These are phyloP conservation scores for Neuroscelio doddi DNA, from an alignment of 2,888 invertebrate species.

Conservation along the genomic window DNA sequence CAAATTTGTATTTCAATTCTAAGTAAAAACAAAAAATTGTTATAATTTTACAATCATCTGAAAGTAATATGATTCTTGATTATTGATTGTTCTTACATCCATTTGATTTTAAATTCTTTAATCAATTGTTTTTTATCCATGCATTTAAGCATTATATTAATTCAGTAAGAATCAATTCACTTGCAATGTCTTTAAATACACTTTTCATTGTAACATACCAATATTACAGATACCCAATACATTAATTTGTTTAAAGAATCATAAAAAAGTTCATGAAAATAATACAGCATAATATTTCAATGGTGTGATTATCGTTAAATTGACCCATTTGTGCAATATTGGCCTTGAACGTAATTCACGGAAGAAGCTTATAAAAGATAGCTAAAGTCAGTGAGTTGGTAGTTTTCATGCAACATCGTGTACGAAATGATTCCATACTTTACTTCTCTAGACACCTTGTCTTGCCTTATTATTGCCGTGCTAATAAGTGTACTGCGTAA, in stretches of 20 bases:
- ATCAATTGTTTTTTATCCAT: too few species aligned
- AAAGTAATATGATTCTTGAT: too few species aligned
- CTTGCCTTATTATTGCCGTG: conserved; percentile 32
- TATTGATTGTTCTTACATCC: too few species aligned
- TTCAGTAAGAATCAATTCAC: too few species aligned
- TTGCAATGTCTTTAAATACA: too few species aligned
- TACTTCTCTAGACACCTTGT: conserved; percentile 18
- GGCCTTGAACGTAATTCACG: conserved; percentile 47
- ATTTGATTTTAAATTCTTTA: too few species aligned
- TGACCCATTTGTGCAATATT: conserved; percentile 44
- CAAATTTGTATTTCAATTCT: too few species aligned
- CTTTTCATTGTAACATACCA: too few species aligned
- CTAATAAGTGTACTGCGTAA: conserved; percentile 43
- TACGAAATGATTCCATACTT: conserved; percentile 37
- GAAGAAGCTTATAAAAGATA: conserved; percentile 49
- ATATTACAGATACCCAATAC: too few species aligned
- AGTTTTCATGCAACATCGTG: conserved; percentile 44
- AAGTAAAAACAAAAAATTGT: too few species aligned
- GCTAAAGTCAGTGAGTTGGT: conserved; percentile 34
- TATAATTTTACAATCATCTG: too few species aligned
- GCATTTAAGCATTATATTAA: too few species aligned
- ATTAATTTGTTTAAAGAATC: neutral
- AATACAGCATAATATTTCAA: neutral
- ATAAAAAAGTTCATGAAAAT: neutral
- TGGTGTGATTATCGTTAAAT: conserved; percentile 21